Evolutionary conservation across 2,113 vertebrate genomes (phyloP), one percentile per base, ranked within the genome.

Genomic region (Bagarius yarrelli): DNA sequence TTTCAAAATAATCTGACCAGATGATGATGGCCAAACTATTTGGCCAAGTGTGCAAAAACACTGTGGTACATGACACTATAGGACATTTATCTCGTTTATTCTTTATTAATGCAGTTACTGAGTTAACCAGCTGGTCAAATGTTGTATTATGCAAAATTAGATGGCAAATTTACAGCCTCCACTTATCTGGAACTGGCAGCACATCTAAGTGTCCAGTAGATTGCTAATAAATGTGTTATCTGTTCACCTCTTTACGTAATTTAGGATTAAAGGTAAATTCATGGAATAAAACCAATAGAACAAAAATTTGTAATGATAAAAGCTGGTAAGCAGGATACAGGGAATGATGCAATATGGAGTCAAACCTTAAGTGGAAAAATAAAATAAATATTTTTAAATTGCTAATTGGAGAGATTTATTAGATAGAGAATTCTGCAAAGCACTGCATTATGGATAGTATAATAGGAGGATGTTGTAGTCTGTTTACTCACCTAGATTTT

Each of bases 401-500:
- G 32, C 59, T 64, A 40, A 64, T 30, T 13, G 66, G 59, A 27
- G 59, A 53, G 11, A 25, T 15, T 71, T 70, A 76, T 72, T 79
- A 83, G 36, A 55, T 9, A 56, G 66, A 57, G 79, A 59, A 69
- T 53, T 66, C 64, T 76, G 77, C 74, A 83, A 86, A 86, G 80
- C 30, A 82, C 78, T 79, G 52, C 56, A 55, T 60, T 27, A 75
- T 53, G 80, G 84, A 40, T 40, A 40, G 70, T 34, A 80, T 76
- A 64, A 85, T 83, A 82, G 79, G 86, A 80, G 44, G 70, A 88
- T 87, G 87, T 85, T 90, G 87, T 87, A 81, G 76, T 83, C 81
- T 83, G 85, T 74, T 87, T 86, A 80, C 94, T 97, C 87, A 97
- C 96, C 95, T 56, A 96, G 92, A 57, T 90, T 69, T 80, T 89